Evolutionary conservation across 2,888 invertebrate species (phyloP).

Genomic region (Heliconius cydno): DNA sequence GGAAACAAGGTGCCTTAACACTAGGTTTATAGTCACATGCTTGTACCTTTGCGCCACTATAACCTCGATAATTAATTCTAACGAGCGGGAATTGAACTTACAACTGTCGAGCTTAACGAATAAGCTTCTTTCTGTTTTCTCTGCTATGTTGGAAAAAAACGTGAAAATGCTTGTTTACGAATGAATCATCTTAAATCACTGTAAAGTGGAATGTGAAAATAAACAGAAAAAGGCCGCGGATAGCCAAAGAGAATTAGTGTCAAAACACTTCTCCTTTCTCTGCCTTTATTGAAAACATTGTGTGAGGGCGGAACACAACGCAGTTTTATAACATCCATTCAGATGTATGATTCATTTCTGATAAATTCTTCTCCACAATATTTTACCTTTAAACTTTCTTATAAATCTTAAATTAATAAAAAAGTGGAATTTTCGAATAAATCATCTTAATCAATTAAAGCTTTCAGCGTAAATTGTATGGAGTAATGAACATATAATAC

Average conservation of each 20-base stretch:
- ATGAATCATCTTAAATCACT: no score
- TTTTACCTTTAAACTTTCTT: conserved; percentile 15
- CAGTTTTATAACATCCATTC: neutral
- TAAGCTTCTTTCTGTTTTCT: no score
- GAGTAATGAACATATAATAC: conserved; percentile 33
- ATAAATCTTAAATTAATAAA: conserved; percentile 29
- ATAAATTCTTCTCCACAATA: neutral
- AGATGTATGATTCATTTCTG: neutral
- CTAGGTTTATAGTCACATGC: no score
- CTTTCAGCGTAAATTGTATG: conserved; percentile 33
- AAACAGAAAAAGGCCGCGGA: no score
- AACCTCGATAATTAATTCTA: no score
- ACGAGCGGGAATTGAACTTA: no score
- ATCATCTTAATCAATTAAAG: conserved; percentile 35
- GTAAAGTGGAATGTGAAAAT: no score
- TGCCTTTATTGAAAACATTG: neutral
- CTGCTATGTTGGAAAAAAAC: no score
- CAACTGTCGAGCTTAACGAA: no score
- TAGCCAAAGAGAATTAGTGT: neutral
- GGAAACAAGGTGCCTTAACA: no score
- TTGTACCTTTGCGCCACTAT: no score
- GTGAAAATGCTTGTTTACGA: no score
- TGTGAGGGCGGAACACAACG: neutral
- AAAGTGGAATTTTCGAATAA: conserved; percentile 16
- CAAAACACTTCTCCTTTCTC: neutral